Conservation (phyloP, 2,797 vertebrate species). For the Lacerta viridis region DNA sequence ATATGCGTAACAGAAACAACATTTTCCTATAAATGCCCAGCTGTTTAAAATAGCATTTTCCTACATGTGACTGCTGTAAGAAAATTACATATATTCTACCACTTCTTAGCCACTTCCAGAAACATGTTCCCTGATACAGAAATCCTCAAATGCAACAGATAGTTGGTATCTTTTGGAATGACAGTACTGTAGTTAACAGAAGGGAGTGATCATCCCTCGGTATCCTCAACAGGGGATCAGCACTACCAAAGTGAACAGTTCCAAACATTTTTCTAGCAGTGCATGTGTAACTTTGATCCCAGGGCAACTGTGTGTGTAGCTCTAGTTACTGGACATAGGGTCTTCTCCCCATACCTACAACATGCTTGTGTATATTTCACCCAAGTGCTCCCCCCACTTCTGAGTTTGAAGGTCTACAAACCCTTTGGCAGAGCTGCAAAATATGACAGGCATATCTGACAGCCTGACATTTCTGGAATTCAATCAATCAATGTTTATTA, state of each 20-base stretch:
- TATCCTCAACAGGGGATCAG: not conserved
- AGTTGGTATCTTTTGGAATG: not conserved
- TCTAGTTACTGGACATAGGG: not conserved
- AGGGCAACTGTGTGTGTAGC: not conserved
- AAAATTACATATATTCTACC: not conserved
- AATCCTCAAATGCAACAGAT: not conserved
- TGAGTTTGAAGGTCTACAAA: too few species aligned
- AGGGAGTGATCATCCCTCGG: not conserved
- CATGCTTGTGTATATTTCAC: not conserved
- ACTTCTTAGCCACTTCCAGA: not conserved
- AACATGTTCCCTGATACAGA: not conserved
- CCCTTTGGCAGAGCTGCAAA: too few species aligned
- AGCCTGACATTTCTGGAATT: too few species aligned
- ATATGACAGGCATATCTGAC: too few species aligned
- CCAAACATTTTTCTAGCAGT: not conserved
- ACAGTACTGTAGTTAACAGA: not conserved
- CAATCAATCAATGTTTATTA: too few species aligned
- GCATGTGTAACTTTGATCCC: not conserved
- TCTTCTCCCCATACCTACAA: not conserved
- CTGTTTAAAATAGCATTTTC: not conserved
- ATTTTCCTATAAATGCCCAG: not conserved
- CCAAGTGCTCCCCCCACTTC: too few species aligned
- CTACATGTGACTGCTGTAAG: not conserved
- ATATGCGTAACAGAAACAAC: too few species aligned
- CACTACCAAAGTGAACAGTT: not conserved